Evolutionary conservation across 92 coral and sea anemone genomes (phyloP), one percentile per base, ranked within the genome.

Genomic region (Palythoa heliodiscus): DNA sequence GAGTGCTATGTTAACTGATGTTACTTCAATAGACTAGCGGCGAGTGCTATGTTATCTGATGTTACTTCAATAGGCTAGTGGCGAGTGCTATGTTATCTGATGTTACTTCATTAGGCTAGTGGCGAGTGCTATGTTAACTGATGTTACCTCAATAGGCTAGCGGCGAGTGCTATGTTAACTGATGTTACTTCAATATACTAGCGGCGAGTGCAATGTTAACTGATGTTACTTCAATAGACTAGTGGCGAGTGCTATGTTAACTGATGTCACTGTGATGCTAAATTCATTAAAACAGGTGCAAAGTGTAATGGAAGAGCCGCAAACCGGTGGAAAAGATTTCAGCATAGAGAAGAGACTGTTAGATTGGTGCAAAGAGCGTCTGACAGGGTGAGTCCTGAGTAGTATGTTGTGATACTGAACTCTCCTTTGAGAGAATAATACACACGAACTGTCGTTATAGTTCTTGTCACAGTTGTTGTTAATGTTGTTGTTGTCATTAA

Each of bases 281-380:
- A 7, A 9, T 55, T 16, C 61, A 55, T 12, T 55, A 19, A 22
- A 63, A 17, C 68, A 94, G 98, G 98, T 94, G 57, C 95, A 94
- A 90, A 95, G 89, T 57, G 95, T 87, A 10, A 94, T 94, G 98
- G 91, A 92, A 17, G 93, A 94, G 50, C 68, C 87, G 25, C 88
- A 87, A 53, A 90, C 91, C 29, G 73, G 88, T 15, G 86, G 91
- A 10, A 92, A 87, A 79, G 87, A 85, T 15, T 92, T 94, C 77
- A 89, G 92, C 37, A 91, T 92, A 10, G 98, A 94, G 88, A 94
- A 92, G 82, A 82, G 84, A 22, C 90, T 96, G 9, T 61, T 96
- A 24, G 95, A 96, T 8, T 96, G 99, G 99, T 93, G 95, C 68
- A 89, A 91, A 50, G 99, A 96, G 37, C 83, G 92, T 43, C 87